Percentiles rank a stretch among this genome's conserved stretches.
phyloP scores from a whole-genome alignment of 2,113 vertebrate species.

The Anas platyrhynchos region DNA sequence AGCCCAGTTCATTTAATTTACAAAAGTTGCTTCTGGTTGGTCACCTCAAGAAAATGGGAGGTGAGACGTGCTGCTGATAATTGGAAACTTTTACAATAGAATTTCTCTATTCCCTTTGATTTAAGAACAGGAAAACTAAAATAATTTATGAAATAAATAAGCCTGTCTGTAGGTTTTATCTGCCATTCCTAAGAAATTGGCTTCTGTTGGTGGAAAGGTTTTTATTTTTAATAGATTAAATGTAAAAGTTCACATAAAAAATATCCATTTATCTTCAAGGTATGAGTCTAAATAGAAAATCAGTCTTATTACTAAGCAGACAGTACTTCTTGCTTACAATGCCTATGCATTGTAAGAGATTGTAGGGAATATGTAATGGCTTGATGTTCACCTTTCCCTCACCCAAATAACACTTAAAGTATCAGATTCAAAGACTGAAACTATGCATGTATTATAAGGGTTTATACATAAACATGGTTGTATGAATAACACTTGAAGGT shows the following conservation, averaged over 20 bases:
- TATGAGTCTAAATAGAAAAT: not conserved
- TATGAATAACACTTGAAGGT: not conserved
- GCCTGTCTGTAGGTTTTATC: not conserved
- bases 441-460: not conserved
- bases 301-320: not conserved
- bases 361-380: not conserved
- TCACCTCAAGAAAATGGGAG: not conserved
- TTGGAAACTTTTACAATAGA: conserved; percentile 12
- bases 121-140: not conserved
- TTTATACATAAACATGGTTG: not conserved
- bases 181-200: not conserved
- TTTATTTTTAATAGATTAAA: conserved; percentile 16
- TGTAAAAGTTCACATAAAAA: not conserved
- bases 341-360: not conserved
- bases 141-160: not conserved
- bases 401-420: not conserved
- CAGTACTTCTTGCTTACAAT: not conserved
- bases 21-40: not conserved
- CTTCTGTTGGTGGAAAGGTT: not conserved
- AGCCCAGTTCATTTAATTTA: not conserved
- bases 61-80: not conserved
- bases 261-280: not conserved
- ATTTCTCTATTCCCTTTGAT: not conserved
- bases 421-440: not conserved
- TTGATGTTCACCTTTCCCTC: not conserved